phyloP scores from a whole-genome alignment of 1,140 invertebrate genomes.

The Mya arenaria region DNA sequence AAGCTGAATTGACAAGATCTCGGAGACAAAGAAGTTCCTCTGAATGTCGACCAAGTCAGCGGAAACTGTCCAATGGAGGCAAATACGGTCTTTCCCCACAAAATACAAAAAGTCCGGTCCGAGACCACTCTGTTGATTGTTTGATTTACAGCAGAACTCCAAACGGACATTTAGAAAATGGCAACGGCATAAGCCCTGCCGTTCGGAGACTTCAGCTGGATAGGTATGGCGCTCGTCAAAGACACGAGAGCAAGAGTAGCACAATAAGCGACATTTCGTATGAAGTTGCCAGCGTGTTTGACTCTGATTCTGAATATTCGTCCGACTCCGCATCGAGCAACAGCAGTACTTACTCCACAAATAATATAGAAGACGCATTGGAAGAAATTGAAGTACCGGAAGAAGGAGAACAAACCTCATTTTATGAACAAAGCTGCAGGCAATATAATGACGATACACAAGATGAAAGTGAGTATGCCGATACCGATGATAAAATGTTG shows the following conservation, averaged over 20 bases:
- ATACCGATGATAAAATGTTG: neutral
- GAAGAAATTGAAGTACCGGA: neutral
- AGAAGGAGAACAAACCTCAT: constrained; percentile 3
- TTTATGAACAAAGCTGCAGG: constrained; percentile 29
- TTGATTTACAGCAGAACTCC: no score
- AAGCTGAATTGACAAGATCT: neutral
- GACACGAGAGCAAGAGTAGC: neutral
- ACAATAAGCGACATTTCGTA: neutral
- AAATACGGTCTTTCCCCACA: neutral
- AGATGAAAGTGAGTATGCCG: neutral
- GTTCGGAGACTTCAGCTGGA: neutral
- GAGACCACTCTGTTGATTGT: no score
- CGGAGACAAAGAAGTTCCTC: neutral
- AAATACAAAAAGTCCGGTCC: no score
- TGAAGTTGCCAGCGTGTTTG: neutral
- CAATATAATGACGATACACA: neutral
- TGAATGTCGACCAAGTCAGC: neutral
- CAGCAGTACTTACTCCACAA: neutral
- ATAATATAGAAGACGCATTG: neutral
- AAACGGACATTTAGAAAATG: no score
- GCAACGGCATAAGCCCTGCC: no score
- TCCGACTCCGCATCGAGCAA: neutral
- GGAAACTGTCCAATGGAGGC: neutral
- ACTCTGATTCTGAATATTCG: neutral
- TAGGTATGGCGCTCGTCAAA: neutral